Conservation (phyloP, 2,113 vertebrate genomes). For the Actenoides hombroni region DNA sequence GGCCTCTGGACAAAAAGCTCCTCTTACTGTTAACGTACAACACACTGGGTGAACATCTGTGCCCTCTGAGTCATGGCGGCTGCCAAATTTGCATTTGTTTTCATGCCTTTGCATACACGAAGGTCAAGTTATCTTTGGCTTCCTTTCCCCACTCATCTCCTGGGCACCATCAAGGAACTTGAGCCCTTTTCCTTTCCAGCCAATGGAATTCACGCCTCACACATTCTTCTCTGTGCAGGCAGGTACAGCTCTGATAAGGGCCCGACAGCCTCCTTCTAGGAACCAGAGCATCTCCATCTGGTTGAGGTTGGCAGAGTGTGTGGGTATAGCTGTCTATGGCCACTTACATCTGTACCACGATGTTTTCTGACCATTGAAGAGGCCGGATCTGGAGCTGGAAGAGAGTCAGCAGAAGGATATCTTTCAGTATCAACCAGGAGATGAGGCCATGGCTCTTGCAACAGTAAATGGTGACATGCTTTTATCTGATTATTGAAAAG, state of each 20-base stretch:
- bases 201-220: fast-evolving
- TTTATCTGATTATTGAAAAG: background rate
- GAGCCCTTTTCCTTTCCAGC: background rate
- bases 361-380: background rate
- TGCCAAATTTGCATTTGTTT: background rate
- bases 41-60: background rate
- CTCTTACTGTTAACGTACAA: background rate
- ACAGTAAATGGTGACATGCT: fast-evolving
- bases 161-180: background rate
- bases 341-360: background rate
- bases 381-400: background rate
- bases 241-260: background rate
- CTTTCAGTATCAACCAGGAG: background rate
- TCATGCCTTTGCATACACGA: background rate
- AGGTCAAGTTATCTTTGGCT: background rate
- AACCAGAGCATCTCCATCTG: background rate
- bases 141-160: background rate
- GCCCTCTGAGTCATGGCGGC: background rate
- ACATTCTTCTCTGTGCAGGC: background rate
- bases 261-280: background rate
- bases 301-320: fast-evolving
- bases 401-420: background rate
- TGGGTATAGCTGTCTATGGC: too few species aligned
- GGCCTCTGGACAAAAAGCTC: background rate
- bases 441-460: background rate